A percentile compares a stretch with the other conserved stretches of the same genome.
These are phyloP conservation scores for Entelurus aequoreus DNA, from an alignment of 2,113 vertebrate genomes.

Conservation along the genomic window DNA sequence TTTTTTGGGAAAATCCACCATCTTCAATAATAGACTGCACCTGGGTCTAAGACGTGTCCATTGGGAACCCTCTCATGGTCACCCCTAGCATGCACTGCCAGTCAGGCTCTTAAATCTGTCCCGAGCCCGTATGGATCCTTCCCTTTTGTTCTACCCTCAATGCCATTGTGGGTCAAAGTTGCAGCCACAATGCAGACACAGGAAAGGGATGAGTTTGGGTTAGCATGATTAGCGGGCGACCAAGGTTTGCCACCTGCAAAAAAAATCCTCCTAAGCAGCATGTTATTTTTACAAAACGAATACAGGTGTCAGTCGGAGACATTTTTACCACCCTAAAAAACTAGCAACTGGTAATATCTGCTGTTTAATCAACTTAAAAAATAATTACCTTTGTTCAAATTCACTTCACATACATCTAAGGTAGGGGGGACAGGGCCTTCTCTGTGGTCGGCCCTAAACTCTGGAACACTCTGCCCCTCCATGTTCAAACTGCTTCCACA, in stretches of 20 bases:
- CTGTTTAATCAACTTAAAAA: too few relatives aligned
- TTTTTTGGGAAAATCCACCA: conserved; percentile 35
- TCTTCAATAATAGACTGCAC: conserved; percentile 71
- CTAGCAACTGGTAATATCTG: too few relatives aligned
- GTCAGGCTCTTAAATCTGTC: conserved; percentile 54
- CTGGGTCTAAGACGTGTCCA: conserved; percentile 55
- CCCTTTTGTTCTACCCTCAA: conserved; percentile 20
- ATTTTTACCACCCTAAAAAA: too few relatives aligned
- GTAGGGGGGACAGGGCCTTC: too few relatives aligned
- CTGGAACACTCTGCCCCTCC: too few relatives aligned
- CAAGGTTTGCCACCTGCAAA: conserved; percentile 11
- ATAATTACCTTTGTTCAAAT: too few relatives aligned
- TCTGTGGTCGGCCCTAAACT: too few relatives aligned
- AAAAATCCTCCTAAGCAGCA: neutral
- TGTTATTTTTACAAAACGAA: too few relatives aligned
- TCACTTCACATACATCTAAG: too few relatives aligned
- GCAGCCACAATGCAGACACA: conserved; percentile 46
- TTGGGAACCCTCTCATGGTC: conserved; percentile 51
- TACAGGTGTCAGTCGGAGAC: too few relatives aligned
- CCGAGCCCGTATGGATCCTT: conserved; percentile 42
- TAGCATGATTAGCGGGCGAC: conserved; percentile 12
- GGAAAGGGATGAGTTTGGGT: conserved; percentile 63
- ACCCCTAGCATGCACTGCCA: conserved; percentile 35
- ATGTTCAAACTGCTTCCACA: too few relatives aligned
- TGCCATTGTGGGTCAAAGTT: conserved; percentile 46